These are phyloP conservation scores for Dicrurus megarhynchus DNA, from an alignment of 2,113 vertebrate species.

Conservation along the genomic window DNA sequence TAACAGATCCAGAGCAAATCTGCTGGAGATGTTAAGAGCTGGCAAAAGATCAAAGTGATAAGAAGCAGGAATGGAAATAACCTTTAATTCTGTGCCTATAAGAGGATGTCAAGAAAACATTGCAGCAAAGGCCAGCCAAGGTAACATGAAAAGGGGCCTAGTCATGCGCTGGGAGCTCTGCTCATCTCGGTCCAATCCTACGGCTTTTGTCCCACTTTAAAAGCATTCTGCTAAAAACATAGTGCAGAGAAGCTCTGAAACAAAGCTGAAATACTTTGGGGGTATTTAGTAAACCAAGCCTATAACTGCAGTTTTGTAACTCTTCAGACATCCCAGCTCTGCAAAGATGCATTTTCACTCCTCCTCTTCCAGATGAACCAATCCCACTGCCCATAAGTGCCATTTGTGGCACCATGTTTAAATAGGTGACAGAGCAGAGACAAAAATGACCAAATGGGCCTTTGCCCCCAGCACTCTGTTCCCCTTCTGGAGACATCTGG, in stretches of 20 bases:
- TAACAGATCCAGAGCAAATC: conserved; percentile 62
- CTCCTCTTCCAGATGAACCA: background rate
- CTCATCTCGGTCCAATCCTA: background rate
- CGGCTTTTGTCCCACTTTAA: background rate
- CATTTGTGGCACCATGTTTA: background rate
- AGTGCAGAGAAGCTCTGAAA: background rate
- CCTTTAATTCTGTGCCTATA: conserved; percentile 53
- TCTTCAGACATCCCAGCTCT: background rate
- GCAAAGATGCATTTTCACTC: background rate
- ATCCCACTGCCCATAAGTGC: fast-evolving
- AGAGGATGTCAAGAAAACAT: conserved; percentile 30
- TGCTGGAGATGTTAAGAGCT: conserved; percentile 56
- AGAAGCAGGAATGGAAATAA: conserved; percentile 56
- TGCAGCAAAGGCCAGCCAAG: conserved; percentile 64
- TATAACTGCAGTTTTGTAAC: background rate
- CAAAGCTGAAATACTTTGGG: background rate
- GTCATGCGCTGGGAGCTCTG: background rate
- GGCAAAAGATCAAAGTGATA: conserved; percentile 62
- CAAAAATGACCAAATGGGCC: background rate
- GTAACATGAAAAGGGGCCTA: conserved; percentile 53
- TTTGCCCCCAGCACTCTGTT: background rate
- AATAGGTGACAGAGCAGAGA: background rate
- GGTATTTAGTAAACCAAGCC: background rate
- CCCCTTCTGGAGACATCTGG: background rate
- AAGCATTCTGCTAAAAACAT: background rate